Percentiles rank a stretch among this genome's conserved stretches.
Conservation (phyloP, 1,140 invertebrate species). For the Pogonomyrmex californicus region DNA sequence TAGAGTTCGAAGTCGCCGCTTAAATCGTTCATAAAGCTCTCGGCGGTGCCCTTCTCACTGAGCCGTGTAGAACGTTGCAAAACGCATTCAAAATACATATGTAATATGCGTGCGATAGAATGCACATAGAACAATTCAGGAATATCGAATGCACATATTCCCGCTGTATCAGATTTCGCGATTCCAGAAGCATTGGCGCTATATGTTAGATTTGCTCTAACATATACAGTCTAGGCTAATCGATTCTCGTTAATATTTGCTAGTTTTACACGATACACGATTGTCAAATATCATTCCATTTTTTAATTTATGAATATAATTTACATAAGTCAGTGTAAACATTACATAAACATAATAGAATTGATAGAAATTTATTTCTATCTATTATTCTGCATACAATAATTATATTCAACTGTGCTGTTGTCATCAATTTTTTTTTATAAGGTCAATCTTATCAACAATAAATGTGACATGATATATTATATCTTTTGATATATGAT, state of each 20-base stretch:
- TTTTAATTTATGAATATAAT: not conserved
- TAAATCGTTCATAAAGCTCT: conserved; percentile 70
- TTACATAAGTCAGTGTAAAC: not conserved
- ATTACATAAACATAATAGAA: not conserved
- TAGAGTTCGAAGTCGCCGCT: conserved; percentile 65
- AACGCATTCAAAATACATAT: not conserved
- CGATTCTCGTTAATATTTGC: not conserved
- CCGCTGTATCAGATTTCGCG: not conserved
- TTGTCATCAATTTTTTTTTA: not conserved
- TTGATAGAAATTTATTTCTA: not conserved
- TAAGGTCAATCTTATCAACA: conserved; percentile 29
- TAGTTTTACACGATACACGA: not conserved
- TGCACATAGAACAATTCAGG: not conserved
- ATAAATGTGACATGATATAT: not conserved
- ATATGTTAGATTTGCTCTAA: not conserved
- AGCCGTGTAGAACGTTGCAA: conserved; percentile 17
- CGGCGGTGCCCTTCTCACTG: conserved; percentile 1
- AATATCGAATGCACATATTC: not conserved
- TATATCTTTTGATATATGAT: not conserved
- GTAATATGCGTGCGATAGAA: not conserved
- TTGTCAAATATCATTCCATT: not conserved
- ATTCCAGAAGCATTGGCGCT: not conserved
- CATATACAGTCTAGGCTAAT: not conserved
- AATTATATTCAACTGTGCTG: conserved; percentile 1
- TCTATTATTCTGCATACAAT: not conserved